Conservation (phyloP, 2,113 vertebrate genomes). For the Ploceus nigricollis region DNA sequence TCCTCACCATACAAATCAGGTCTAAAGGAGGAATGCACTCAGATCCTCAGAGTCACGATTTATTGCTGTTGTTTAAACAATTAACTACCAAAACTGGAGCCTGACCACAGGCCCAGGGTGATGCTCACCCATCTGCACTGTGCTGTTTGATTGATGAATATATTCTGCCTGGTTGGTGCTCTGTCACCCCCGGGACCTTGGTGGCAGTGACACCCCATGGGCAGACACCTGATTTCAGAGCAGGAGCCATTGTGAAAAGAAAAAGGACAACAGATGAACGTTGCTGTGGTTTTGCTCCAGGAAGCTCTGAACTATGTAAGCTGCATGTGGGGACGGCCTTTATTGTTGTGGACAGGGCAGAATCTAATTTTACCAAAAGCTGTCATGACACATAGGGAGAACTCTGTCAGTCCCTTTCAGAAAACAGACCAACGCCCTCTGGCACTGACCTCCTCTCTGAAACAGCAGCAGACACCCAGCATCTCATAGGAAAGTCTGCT, state of each 20-base stretch:
- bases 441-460: neutral
- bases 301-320: neutral
- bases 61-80: neutral
- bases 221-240: neutral
- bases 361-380: constrained; percentile 36
- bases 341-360: constrained; percentile 43
- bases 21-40: neutral
- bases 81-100: neutral
- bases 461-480: neutral
- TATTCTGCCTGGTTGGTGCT: rapidly evolving
- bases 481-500: neutral
- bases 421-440: constrained; percentile 33
- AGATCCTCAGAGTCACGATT: neutral
- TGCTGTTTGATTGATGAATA: neutral
- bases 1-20: constrained; percentile 39
- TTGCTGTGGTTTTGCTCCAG: constrained; percentile 42
- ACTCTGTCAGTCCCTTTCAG: neutral
- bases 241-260: neutral
- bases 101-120: neutral
- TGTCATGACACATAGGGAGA: constrained; percentile 7
- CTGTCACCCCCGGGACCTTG: neutral
- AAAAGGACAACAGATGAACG: neutral
- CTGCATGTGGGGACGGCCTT: constrained; percentile 13
- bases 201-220: neutral
- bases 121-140: neutral